Base-by-base conservation (phyloP, 2,797 vertebrate species). In the Darevskia mixta region DNA sequence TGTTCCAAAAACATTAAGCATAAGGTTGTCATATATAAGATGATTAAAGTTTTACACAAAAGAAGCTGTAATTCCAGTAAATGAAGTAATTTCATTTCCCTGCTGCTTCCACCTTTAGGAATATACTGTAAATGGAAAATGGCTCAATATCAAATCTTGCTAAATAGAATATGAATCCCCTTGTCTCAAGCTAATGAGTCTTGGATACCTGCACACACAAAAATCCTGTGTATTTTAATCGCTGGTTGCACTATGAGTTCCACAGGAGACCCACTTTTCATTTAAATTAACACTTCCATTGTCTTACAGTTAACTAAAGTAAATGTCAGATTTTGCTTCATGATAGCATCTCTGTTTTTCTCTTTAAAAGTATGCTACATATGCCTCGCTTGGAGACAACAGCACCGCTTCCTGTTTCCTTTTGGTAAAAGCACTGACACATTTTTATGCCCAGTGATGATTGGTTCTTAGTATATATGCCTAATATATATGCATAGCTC, bases 1-100 rank as follows among this genome's bases (percentile, higher is more conserved):
- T 88, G 90, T 96, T 96, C 94, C 73, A 94, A 95, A 95, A 96
- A 96, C 96, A 97, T 97, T 96, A 96, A 96, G 94, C 96, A 96
- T 96, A 96, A 96, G 95, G 95, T 96, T 97, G 96, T 97, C 97
- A 97, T 96, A 96, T 96, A 97, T 95, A 97, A 96, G 96, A 95
- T 96, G 96, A 97, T 97, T 96, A 97, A 97, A 83, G 13, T 95
- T 96, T 97, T 95, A 90, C 95, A 97, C 94, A 95, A 97, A 97
- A 95, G 94, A 95, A 96, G 96, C 87, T 96, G 93, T 97, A 96
- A 97, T 97, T 97, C 93, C 87, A 83, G 94, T 95, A 97, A 97
- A 96, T 94, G 95, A 97, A 97, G 95, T 95, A 79, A 96, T 97
- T 97, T 96, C 91, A 95, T 96, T 95, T 95, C 94, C 96, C 97